A percentile compares a stretch with the other conserved stretches of the same genome.
phyloP scores from a whole-genome alignment of 2,888 invertebrate genomes.

The Azorinus chamasolen region DNA sequence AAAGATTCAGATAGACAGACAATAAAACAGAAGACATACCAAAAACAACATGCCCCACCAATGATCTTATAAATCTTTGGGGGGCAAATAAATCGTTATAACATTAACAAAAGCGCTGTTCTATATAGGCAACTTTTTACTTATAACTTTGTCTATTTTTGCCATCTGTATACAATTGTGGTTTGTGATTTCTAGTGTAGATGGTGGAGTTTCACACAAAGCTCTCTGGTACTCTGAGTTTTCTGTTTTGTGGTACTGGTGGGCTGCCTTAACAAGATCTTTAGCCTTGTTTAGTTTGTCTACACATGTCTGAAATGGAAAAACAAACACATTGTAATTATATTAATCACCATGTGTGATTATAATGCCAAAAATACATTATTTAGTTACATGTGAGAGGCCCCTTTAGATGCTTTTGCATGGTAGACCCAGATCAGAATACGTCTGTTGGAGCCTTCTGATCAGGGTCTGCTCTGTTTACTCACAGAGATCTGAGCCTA shows the following conservation, averaged over 20 bases:
- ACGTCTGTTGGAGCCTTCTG: too few relatives aligned
- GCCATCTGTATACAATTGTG: background rate
- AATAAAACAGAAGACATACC: too few relatives aligned
- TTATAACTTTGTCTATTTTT: slow-evolving; percentile 3
- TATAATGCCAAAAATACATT: too few relatives aligned
- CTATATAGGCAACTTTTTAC: slow-evolving; percentile 13
- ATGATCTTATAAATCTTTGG: too few relatives aligned
- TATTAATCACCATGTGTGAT: too few relatives aligned
- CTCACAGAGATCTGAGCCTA: background rate
- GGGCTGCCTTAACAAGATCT: slow-evolving; percentile 32
- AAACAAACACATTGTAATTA: background rate
- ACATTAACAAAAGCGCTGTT: background rate
- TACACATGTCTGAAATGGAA: slow-evolving; percentile 44
- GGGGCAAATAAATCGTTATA: background rate
- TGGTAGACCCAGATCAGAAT: too few relatives aligned
- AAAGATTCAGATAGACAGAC: too few relatives aligned
- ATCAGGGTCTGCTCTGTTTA: too few relatives aligned
- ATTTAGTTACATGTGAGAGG: background rate
- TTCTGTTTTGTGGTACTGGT: slow-evolving; percentile 26
- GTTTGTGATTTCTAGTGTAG: slow-evolving; percentile 7
- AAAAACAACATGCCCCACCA: too few relatives aligned
- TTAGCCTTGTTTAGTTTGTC: slow-evolving; percentile 23
- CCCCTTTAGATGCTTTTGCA: background rate
- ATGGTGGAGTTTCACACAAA: slow-evolving; percentile 24
- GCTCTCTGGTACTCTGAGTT: slow-evolving; percentile 18